Conservation (phyloP, 2,113 vertebrate species). For the Solea solea region DNA sequence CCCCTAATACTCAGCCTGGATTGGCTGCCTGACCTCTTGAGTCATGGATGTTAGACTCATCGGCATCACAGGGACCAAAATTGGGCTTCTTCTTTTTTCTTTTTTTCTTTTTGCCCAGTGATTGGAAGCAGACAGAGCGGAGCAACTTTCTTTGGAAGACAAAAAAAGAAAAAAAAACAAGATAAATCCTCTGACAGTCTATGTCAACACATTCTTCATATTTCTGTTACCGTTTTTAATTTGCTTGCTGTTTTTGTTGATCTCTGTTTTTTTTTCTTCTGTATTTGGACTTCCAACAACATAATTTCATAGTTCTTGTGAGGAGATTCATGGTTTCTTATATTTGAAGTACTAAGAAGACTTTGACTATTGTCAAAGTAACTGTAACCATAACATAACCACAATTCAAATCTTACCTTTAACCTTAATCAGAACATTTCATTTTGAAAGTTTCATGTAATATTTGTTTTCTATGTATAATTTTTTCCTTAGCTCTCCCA, state of each 20-base stretch:
- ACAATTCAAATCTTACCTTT: no score
- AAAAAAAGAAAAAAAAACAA: not conserved
- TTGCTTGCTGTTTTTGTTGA: slow-evolving; percentile 3
- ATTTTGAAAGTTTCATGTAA: no score
- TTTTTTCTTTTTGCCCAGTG: slow-evolving; percentile 21
- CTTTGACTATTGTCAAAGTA: not conserved
- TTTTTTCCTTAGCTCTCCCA: no score
- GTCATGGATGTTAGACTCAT: slow-evolving; percentile 73
- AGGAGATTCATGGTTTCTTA: not conserved
- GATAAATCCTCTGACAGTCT: slow-evolving; percentile 11
- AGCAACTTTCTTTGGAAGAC: slow-evolving; percentile 21
- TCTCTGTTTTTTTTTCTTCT: not conserved
- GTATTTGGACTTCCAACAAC: not conserved
- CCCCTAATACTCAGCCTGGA: slow-evolving; percentile 63
- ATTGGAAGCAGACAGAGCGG: slow-evolving; percentile 31
- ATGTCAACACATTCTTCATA: slow-evolving; percentile 16
- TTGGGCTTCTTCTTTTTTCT: slow-evolving; percentile 50
- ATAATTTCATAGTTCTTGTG: slow-evolving; percentile 12
- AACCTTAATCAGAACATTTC: no score
- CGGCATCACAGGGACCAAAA: slow-evolving; percentile 52
- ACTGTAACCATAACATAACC: no score
- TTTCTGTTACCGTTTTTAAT: slow-evolving; percentile 25
- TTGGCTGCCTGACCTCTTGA: slow-evolving; percentile 70
- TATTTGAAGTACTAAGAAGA: slow-evolving; percentile 19
- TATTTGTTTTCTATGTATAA: no score